Conservation (phyloP, 2,888 invertebrate genomes). For the Meteorus cinctellus region DNA sequence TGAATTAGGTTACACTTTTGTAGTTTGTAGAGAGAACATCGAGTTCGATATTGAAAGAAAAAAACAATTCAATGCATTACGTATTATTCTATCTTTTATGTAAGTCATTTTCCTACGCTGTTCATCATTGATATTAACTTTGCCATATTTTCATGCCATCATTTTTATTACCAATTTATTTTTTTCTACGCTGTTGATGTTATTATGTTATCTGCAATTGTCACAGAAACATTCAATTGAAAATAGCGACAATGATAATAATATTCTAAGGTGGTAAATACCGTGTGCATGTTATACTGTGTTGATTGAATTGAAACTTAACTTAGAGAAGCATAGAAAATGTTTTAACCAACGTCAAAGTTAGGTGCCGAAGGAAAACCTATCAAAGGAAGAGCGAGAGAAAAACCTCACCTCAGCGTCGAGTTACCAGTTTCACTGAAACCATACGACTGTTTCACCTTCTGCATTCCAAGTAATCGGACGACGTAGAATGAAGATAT, state of each 20-base stretch:
- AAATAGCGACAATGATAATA: background rate
- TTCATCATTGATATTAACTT: too few relatives aligned
- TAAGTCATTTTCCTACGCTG: too few relatives aligned
- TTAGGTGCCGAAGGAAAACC: slow-evolving; percentile 33
- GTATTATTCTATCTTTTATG: too few relatives aligned
- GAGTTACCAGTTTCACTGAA: slow-evolving; percentile 19
- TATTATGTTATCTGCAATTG: too few relatives aligned
- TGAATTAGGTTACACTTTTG: too few relatives aligned
- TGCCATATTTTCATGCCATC: too few relatives aligned
- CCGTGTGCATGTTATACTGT: background rate
- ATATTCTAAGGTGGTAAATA: slow-evolving; percentile 9
- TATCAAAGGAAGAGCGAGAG: slow-evolving; percentile 35
- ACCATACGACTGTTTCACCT: slow-evolving; percentile 21
- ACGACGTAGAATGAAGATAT: slow-evolving; percentile 20
- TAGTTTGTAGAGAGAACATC: too few relatives aligned
- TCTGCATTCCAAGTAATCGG: slow-evolving; percentile 4
- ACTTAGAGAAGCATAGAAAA: slow-evolving; percentile 4
- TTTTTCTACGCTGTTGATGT: too few relatives aligned
- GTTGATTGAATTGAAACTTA: slow-evolving; percentile 26
- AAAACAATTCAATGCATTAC: too few relatives aligned
- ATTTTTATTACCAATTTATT: too few relatives aligned
- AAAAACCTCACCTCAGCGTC: slow-evolving; percentile 11
- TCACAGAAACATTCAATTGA: background rate
- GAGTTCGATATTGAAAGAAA: too few relatives aligned
- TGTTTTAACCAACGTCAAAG: slow-evolving; percentile 18